A percentile compares a stretch with the other conserved stretches of the same genome.
Conservation (phyloP, 2,113 vertebrate species). For the Puma concolor region DNA sequence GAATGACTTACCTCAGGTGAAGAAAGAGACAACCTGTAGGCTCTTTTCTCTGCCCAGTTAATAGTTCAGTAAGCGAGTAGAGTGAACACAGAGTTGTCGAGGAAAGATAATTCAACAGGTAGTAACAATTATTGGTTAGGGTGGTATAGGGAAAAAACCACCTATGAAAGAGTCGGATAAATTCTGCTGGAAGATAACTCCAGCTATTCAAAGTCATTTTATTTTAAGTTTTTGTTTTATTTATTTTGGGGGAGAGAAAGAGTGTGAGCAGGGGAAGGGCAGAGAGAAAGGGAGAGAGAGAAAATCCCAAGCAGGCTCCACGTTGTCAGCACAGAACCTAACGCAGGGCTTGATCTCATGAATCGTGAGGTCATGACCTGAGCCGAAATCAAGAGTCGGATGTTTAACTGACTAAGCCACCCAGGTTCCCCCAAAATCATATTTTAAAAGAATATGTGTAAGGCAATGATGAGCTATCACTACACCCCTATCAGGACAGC, state of each 20-base stretch:
- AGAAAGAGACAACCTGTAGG: neutral
- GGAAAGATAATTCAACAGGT: neutral
- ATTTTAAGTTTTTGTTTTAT: too few species aligned
- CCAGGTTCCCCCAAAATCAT: neutral
- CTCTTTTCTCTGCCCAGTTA: neutral
- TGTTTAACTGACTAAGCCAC: too few species aligned
- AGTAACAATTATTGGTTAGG: neutral
- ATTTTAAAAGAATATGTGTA: conserved; percentile 20
- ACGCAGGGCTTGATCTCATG: too few species aligned
- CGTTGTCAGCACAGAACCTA: too few species aligned
- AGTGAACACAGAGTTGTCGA: neutral
- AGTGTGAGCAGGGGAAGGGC: too few species aligned
- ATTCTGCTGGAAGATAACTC: neutral
- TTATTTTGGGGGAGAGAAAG: too few species aligned
- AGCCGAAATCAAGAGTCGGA: too few species aligned
- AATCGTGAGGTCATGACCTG: too few species aligned
- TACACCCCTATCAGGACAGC: neutral
- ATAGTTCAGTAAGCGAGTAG: neutral
- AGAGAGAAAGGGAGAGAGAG: too few species aligned
- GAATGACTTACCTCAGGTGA: neutral
- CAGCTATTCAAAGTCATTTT: neutral
- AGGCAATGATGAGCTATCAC: neutral
- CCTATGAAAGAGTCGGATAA: neutral
- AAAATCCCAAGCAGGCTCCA: too few species aligned
- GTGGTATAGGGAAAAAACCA: neutral